Evolutionary conservation across 2,888 invertebrate genomes (phyloP), one percentile per base, ranked within the genome.

Genomic region (Pantelozetes paolii): DNA sequence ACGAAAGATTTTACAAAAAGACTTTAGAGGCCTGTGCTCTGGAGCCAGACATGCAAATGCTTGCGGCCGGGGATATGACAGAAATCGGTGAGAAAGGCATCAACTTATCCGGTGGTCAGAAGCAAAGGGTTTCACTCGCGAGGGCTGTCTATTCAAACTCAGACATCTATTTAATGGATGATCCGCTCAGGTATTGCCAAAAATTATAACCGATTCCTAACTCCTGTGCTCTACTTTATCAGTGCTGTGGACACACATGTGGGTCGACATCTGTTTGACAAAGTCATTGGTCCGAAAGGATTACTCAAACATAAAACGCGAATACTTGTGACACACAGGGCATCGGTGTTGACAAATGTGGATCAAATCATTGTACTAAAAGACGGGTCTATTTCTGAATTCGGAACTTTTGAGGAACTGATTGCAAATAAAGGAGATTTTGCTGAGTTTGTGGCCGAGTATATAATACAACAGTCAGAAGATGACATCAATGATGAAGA

Each of bases 231-330:
- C 23, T 3, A 15, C 20, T 18, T 20, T 28, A 8, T 50, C 69
- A 45, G 30, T 18, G 69, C 69, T 20, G 97, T 98, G 1, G 98
- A 98, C 83, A 89, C 94, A 36, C 97, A 98, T 82, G 97, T 98
- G 70, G 97, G 97, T 18, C 95, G 94, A 84, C 96, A 97, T 82
- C 94, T 98, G 80, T 98, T 98, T 81, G 92, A 97, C 78, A 88
- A 94, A 82, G 93, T 94, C 32, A 88, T 98, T 76, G 93, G 95
- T 36, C 90, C 91, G 0, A 86, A 85, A 5, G 85, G 85, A 15
- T 48, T 85, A 2, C 79, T 85, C 8, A 79, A 80, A 73, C 78
- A 82, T 42, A 85, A 87, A 85, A 96, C 97, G 0, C 86, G 97
- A 76, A 84, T 99, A 64, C 86, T 98, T 79, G 97, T 98, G 30